A percentile compares a stretch with the other conserved stretches of the same genome.
These are phyloP conservation scores for Wasmannia auropunctata DNA, from an alignment of 1,140 invertebrate species.

Conservation along the genomic window DNA sequence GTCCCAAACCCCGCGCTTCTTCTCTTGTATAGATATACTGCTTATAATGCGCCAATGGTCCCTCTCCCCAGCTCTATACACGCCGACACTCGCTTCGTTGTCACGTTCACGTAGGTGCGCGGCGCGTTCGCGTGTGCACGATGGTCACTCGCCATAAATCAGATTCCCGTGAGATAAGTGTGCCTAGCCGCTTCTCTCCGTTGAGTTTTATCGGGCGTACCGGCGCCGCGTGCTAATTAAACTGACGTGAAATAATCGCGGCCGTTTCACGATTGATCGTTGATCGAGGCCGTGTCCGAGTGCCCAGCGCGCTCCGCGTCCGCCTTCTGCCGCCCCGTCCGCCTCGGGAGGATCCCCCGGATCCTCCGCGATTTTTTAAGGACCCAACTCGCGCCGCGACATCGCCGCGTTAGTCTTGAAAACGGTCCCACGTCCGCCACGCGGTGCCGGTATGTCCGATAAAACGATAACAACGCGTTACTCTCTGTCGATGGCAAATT, in stretches of 20 bases:
- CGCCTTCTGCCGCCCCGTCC: constrained; percentile 45
- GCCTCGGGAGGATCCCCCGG: background rate
- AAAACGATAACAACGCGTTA: constrained; percentile 33
- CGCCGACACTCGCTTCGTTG: background rate
- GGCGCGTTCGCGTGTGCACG: constrained; percentile 65
- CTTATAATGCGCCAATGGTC: constrained; percentile 26
- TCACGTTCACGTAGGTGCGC: constrained; percentile 16
- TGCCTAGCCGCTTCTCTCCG: constrained; percentile 80
- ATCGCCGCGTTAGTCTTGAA: constrained; percentile 7
- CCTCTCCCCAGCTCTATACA: background rate
- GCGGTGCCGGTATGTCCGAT: background rate
- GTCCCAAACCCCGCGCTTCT: constrained; percentile 1
- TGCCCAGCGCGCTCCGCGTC: too few species aligned
- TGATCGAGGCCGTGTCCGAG: constrained; percentile 81
- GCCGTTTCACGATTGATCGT: constrained; percentile 84
- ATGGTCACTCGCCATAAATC: constrained; percentile 84
- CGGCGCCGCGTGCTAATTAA: constrained; percentile 85
- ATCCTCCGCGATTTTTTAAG: constrained; percentile 40
- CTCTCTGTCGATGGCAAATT: constrained; percentile 42
- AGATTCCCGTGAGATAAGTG: constrained; percentile 84
- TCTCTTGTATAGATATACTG: constrained; percentile 8
- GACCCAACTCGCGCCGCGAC: background rate
- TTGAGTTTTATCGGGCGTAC: constrained; percentile 83
- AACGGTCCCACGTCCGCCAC: constrained; percentile 5
- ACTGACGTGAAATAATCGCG: constrained; percentile 85